A percentile compares a stretch with the other conserved stretches of the same genome.
Evolutionary conservation across 1,140 invertebrate genomes (phyloP).

Genomic region (Dendroctonus valens): DNA sequence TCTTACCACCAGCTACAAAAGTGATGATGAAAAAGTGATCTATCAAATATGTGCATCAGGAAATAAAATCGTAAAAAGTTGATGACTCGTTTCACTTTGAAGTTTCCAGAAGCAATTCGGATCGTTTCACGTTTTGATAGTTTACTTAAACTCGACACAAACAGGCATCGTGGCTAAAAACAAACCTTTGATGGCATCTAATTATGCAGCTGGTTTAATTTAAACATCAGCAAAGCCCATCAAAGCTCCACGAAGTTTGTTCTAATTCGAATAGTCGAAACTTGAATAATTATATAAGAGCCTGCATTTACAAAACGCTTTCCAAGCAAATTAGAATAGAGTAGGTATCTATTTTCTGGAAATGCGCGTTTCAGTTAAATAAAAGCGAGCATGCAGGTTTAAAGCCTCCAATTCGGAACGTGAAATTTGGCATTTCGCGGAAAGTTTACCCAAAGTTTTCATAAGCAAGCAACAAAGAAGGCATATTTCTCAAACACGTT

Average conservation of each 20-base stretch:
- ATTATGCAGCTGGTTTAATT: no score
- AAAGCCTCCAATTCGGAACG: slow-evolving; percentile 15
- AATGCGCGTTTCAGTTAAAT: slow-evolving; percentile 6
- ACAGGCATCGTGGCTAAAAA: no score
- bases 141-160: no score
- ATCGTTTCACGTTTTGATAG: no score
- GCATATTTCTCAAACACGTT: slow-evolving; percentile 35
- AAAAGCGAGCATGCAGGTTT: not conserved
- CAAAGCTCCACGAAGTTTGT: not conserved
- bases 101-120: no score
- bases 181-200: no score
- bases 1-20: no score
- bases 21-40: no score
- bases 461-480: slow-evolving; percentile 34
- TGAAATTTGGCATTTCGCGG: slow-evolving; percentile 19
- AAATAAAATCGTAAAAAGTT: no score
- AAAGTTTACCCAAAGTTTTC: slow-evolving; percentile 31
- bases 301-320: slow-evolving; percentile 13
- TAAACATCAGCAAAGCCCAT: no score
- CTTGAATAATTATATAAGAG: slow-evolving; percentile 14
- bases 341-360: slow-evolving; percentile 14
- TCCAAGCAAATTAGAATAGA: slow-evolving; percentile 12
- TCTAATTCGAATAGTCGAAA: slow-evolving; percentile 9
- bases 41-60: no score
- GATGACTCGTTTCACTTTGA: no score